phyloP scores from a whole-genome alignment of 2,888 invertebrate genomes.

The Hyppa rectilinea region DNA sequence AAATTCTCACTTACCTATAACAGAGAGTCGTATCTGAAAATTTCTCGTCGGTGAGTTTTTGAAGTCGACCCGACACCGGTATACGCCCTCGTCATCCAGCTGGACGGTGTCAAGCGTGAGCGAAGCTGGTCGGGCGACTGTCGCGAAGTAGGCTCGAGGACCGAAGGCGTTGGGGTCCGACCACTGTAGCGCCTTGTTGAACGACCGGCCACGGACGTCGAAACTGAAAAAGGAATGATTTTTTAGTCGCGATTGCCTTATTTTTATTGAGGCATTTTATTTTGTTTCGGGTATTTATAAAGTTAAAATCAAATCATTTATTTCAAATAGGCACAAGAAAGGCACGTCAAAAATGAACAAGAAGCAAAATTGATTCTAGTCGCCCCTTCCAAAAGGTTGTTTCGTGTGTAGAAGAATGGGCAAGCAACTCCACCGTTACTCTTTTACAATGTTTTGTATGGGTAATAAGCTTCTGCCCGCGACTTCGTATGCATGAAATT shows the following conservation, averaged over 20 bases:
- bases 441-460: no score
- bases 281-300: background rate
- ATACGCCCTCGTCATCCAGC: conserved; percentile 96
- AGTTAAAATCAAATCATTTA: no score
- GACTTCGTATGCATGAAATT: no score
- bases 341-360: no score
- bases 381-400: no score
- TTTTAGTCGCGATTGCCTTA: background rate
- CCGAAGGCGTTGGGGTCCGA: conserved; percentile 96
- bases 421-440: no score
- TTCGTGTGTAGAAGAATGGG: no score
- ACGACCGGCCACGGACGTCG: conserved; percentile 95
- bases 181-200: conserved; percentile 95
- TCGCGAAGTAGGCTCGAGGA: conserved; percentile 96
- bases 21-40: conserved; percentile 96
- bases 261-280: background rate
- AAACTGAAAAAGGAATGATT: conserved; percentile 91
- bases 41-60: conserved; percentile 96
- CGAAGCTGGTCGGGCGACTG: conserved; percentile 95
- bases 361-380: no score
- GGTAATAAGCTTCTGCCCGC: no score
- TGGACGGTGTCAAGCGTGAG: conserved; percentile 96
- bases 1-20: conserved; percentile 94
- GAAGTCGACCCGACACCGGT: conserved; percentile 97
- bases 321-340: no score